Evolutionary conservation across 2,888 invertebrate genomes (phyloP).

Genomic region (Empis livida): DNA sequence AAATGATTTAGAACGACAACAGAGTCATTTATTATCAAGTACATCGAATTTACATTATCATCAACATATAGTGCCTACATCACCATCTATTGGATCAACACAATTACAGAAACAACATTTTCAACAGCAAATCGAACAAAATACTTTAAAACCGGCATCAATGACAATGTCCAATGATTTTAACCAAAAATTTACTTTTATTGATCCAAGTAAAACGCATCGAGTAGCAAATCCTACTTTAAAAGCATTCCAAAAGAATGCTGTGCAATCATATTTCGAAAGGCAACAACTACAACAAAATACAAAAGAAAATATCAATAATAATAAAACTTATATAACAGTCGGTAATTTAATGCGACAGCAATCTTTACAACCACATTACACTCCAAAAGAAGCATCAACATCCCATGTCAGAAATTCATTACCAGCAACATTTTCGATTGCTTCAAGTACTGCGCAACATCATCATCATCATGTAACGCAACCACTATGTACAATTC

Average conservation of each 20-base stretch:
- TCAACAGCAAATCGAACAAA: background rate
- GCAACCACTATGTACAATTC: background rate
- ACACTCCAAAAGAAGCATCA: conserved; percentile 15
- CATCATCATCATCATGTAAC: background rate
- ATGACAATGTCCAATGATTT: no score
- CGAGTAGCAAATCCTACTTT: conserved; percentile 58
- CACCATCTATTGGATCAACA: background rate
- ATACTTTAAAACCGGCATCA: no score
- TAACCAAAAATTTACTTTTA: conserved; percentile 46
- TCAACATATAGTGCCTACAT: background rate
- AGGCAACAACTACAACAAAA: conserved; percentile 50
- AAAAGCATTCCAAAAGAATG: conserved; percentile 73
- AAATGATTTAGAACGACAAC: conserved; percentile 46
- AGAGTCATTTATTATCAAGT: conserved; percentile 13
- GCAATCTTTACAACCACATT: conserved; percentile 24
- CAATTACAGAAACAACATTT: background rate
- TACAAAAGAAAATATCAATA: conserved; percentile 16
- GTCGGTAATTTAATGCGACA: conserved; percentile 23
- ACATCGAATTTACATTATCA: conserved; percentile 1
- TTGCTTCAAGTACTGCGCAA: background rate
- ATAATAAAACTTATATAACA: conserved; percentile 5
- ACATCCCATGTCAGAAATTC: conserved; percentile 26
- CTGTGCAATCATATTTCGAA: conserved; percentile 67
- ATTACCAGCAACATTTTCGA: conserved; percentile 24
- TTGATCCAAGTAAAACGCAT: conserved; percentile 61